Conservation (phyloP, 2,113 vertebrate species). For the Suncus etruscus region DNA sequence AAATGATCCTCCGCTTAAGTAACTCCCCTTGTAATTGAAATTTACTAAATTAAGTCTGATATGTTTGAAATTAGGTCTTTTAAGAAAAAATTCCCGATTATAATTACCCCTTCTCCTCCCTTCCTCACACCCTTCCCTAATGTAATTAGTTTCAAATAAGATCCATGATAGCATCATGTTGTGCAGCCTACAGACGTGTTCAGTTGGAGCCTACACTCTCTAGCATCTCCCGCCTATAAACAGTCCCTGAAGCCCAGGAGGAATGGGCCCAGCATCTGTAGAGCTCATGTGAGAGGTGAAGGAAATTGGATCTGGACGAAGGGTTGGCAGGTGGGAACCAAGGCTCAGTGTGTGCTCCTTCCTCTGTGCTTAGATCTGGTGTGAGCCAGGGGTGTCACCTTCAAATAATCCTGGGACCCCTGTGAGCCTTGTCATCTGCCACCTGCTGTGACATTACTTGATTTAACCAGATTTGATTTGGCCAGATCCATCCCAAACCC, state of each 20-base stretch:
- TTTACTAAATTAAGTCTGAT: slow-evolving; percentile 83
- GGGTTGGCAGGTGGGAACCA: rapidly evolving
- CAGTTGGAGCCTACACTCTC: background rate
- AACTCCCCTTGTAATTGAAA: slow-evolving; percentile 75
- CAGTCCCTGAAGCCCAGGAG: background rate
- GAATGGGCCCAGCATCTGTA: background rate
- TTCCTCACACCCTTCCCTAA: slow-evolving; percentile 65
- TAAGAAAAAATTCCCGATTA: slow-evolving; percentile 62
- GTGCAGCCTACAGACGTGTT: background rate
- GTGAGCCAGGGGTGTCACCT: background rate
- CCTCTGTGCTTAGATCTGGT: background rate
- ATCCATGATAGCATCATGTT: background rate
- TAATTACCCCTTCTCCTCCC: slow-evolving; percentile 60
- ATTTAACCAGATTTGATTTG: slow-evolving; percentile 27
- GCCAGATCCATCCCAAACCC: background rate
- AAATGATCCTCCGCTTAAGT: slow-evolving; percentile 70
- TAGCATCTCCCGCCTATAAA: background rate
- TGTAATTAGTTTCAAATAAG: slow-evolving; percentile 80
- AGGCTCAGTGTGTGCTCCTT: background rate
- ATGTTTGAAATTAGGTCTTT: slow-evolving; percentile 76
- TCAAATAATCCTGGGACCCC: background rate
- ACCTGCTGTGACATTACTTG: background rate
- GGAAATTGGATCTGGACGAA: background rate
- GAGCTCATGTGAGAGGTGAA: too few species aligned
- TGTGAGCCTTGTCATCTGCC: background rate